These are phyloP conservation scores for Glyptemys insculpta DNA, from an alignment of 2,797 vertebrate genomes.

Conservation along the genomic window DNA sequence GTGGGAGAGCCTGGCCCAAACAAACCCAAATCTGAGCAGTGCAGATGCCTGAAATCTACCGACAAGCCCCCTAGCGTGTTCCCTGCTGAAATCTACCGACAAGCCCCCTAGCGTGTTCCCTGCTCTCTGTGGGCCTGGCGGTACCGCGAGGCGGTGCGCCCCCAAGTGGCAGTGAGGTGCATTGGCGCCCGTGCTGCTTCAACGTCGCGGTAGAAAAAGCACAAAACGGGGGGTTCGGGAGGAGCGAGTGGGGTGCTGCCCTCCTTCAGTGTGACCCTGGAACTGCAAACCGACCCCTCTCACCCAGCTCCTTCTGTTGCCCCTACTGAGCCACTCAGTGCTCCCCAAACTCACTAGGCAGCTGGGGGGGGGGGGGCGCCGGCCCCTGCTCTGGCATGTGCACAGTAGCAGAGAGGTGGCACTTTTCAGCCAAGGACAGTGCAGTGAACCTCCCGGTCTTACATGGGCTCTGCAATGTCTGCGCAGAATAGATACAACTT, in stretches of 20 bases:
- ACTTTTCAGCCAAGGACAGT: too few relatives aligned
- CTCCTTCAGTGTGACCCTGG: not conserved
- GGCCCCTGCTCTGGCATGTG: too few relatives aligned
- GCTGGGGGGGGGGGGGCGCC: too few relatives aligned
- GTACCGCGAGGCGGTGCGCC: not conserved
- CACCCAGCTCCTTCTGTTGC: not conserved
- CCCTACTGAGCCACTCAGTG: too few relatives aligned
- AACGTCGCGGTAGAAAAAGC: fast-evolving
- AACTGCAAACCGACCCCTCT: not conserved
- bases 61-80: too few relatives aligned
- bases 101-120: not conserved
- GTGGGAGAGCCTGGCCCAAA: not conserved
- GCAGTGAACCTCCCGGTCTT: too few relatives aligned
- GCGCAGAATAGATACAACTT: too few relatives aligned
- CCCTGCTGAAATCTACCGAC: not conserved
- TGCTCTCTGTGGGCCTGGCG: not conserved
- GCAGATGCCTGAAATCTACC: not conserved
- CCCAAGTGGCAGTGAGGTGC: not conserved
- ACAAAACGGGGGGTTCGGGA: not conserved
- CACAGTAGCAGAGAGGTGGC: too few relatives aligned
- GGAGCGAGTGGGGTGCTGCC: not conserved
- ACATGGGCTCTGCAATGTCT: too few relatives aligned
- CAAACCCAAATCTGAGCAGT: not conserved
- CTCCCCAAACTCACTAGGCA: too few relatives aligned
- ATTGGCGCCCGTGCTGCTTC: not conserved